A percentile compares a stretch with the other conserved stretches of the same genome.
Conservation (phyloP, 2,797 vertebrate genomes). For the Dromococcyx pavoninus region DNA sequence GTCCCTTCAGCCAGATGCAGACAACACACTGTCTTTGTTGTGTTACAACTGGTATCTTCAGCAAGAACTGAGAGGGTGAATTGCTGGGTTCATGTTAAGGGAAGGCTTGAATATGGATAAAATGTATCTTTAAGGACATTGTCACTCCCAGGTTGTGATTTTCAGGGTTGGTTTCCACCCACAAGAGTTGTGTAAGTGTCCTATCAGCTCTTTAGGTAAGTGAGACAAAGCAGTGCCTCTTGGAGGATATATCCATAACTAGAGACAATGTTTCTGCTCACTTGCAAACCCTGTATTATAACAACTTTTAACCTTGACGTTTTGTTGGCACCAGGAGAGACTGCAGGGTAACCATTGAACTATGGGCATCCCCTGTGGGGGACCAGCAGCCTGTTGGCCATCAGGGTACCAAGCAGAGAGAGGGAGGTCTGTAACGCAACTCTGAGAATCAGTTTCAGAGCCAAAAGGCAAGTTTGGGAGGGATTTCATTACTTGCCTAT, state of each 20-base stretch:
- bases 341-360: rapidly evolving
- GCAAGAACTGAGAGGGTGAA: not conserved
- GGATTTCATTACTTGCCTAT: rapidly evolving
- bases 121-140: not conserved
- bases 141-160: not conserved
- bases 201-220: not conserved
- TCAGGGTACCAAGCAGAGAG: rapidly evolving
- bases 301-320: not conserved
- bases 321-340: not conserved
- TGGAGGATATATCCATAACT: not conserved
- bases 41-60: not conserved
- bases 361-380: rapidly evolving
- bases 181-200: not conserved
- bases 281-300: not conserved
- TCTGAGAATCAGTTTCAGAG: not conserved
- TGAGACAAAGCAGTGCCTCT: not conserved
- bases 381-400: not conserved
- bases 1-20: not conserved
- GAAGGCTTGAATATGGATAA: not conserved
- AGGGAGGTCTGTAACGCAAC: not conserved
- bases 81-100: rapidly evolving
- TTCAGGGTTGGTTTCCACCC: not conserved
- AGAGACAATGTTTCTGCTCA: not conserved
- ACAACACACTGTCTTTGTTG: not conserved
- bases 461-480: not conserved